A percentile compares a stretch with the other conserved stretches of the same genome.
phyloP scores from a whole-genome alignment of 1,140 invertebrate genomes.

The Acromyrmex charruanus region DNA sequence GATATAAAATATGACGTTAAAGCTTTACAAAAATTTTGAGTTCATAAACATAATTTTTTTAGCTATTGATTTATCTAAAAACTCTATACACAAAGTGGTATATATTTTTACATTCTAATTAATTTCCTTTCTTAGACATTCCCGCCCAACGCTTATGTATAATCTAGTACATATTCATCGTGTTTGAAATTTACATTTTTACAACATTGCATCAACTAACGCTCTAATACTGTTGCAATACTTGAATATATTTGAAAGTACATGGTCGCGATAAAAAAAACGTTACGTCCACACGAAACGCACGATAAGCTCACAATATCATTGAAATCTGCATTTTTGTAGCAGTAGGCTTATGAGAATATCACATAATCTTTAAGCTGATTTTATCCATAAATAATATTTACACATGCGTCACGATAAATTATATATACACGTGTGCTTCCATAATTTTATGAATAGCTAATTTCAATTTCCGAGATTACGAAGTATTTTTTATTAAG shows the following conservation, averaged over 20 bases:
- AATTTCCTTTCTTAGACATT: conserved; percentile 15
- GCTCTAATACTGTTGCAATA: conserved; percentile 35
- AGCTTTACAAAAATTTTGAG: neutral
- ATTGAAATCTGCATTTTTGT: conserved; percentile 23
- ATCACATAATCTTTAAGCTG: conserved; percentile 10
- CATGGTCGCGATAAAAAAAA: conserved; percentile 16
- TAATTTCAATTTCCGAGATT: conserved; percentile 26
- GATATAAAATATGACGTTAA: neutral
- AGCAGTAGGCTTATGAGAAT: neutral
- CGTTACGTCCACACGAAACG: conserved; percentile 10
- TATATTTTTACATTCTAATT: conserved; percentile 28
- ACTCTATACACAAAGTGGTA: neutral
- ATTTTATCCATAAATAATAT: conserved; percentile 21
- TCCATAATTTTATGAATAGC: conserved; percentile 1
- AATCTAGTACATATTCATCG: conserved; percentile 43
- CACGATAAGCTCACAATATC: neutral
- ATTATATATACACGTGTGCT: neutral
- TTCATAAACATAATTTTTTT: neutral
- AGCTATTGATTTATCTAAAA: neutral
- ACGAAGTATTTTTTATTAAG: neutral
- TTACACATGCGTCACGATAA: neutral
- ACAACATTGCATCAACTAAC: conserved; percentile 29
- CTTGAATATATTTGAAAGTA: conserved; percentile 35
- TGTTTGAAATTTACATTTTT: conserved; percentile 32
- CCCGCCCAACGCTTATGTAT: neutral